These are phyloP conservation scores for Cyprinodon diabolis DNA, from an alignment of 2,797 vertebrate genomes.

Conservation along the genomic window DNA sequence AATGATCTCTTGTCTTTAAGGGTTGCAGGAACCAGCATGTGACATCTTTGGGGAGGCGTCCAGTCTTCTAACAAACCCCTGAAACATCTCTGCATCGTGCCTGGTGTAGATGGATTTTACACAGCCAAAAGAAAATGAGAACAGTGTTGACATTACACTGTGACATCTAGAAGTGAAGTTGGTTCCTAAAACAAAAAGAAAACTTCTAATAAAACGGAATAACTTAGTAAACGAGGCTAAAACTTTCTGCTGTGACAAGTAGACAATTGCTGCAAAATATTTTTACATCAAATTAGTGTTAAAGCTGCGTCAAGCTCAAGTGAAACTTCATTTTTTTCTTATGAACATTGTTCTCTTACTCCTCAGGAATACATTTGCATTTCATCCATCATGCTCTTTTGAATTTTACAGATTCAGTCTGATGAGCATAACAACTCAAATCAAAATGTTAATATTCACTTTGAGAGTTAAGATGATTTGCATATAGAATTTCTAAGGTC, in stretches of 20 bases:
- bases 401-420: neutral
- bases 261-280: neutral
- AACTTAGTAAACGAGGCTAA: neutral
- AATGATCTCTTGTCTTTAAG: slow-evolving; percentile 29
- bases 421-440: neutral
- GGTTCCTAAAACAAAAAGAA: slow-evolving; percentile 7
- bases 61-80: slow-evolving; percentile 2
- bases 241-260: neutral
- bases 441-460: neutral
- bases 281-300: slow-evolving; percentile 4
- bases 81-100: slow-evolving; percentile 39
- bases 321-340: neutral
- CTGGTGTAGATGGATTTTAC: slow-evolving; percentile 18
- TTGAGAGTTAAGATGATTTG: neutral
- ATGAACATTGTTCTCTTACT: neutral
- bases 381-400: neutral
- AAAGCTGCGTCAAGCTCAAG: neutral
- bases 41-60: slow-evolving; percentile 10
- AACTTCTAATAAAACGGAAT: neutral
- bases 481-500: neutral
- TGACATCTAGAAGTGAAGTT: slow-evolving; percentile 4
- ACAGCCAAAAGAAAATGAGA: slow-evolving; percentile 12
- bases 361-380: neutral
- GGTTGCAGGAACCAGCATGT: slow-evolving; percentile 13
- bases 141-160: slow-evolving; percentile 16